Evolutionary conservation across 2,888 invertebrate genomes (phyloP), one percentile per base, ranked within the genome.

Genomic region (Drosophila paucipuncta): DNA sequence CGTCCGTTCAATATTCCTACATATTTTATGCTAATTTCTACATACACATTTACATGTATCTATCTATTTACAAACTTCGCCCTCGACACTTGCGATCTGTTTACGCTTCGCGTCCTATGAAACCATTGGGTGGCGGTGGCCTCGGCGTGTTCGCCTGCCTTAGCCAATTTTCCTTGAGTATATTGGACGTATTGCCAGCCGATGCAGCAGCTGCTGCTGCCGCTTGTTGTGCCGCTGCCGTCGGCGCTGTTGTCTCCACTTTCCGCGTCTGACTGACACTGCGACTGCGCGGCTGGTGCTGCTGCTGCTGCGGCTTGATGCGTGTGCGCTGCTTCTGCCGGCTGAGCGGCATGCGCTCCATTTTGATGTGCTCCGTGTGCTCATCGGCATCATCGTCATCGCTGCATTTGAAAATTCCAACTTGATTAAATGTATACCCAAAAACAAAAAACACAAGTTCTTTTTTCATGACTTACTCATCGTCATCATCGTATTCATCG

Each of bases 101-200:
- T 79, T 91, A 93, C 76, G 91, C 85, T 82, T 93, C 92, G 68
- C 91, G 91, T 49, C 92, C 92, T 54, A 92, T 91, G 79, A 92
- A 92, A 72, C 93, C 92, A 75, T 93, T 93, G n/a, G 92, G 92
- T n/a, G 93, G 92, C 59, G 91, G 92, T 31, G 85, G 83, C 16
- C 81, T 73, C 43, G 83, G 66, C 58, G 89, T 79, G 37, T 79
- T 76, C 63, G 85, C 78, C 71, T 91, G 87, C 30, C 89, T 83
- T 61, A 92, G 69, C 93, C 93, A 92, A 74, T 92, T 92, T 66
- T 92, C 92, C 77, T 93, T 92, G 53, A 90, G 80, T 64, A 79
- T 72, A 43, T 83, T 85, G 60, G 87, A 83, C 60, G 76, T 71
- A 61, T 82, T 88, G 68, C 68, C 64, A 13, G 76, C 58, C 28